Evolutionary conservation across 2,888 invertebrate species (phyloP).

Genomic region (Stramonita haemastoma): DNA sequence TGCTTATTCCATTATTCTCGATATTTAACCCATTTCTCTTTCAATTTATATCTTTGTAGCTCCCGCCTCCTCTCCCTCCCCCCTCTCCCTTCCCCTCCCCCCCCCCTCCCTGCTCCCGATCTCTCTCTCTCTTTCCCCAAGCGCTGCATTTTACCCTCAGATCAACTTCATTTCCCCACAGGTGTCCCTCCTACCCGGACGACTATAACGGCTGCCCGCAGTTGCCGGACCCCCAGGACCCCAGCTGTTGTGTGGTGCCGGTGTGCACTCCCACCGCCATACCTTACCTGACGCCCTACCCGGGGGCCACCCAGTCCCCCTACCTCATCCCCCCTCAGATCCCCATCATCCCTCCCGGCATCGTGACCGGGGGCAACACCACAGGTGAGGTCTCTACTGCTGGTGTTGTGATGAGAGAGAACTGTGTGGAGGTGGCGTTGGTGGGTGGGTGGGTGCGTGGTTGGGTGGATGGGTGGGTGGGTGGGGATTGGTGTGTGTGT

Average conservation of each 20-base stretch:
- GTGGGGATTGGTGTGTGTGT: neutral
- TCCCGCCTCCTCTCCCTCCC: too few species aligned
- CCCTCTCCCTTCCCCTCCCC: too few species aligned
- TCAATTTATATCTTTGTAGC: too few species aligned
- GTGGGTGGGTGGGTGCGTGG: neutral
- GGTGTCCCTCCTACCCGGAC: slow-evolving; percentile 55
- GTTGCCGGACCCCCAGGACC: slow-evolving; percentile 53
- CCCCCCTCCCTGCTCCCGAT: too few species aligned
- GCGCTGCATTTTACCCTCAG: too few species aligned
- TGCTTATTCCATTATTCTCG: too few species aligned
- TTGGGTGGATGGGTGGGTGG: neutral
- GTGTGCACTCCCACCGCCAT: slow-evolving; percentile 46
- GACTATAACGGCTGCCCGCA: slow-evolving; percentile 47
- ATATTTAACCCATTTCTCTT: too few species aligned
- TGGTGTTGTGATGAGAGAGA: too few species aligned
- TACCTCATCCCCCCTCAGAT: slow-evolving; percentile 43
- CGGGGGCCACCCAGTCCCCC: slow-evolving; percentile 52
- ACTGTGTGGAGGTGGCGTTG: neutral
- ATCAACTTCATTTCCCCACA: slow-evolving; percentile 23
- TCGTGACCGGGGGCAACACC: slow-evolving; percentile 31
- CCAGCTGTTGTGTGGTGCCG: slow-evolving; percentile 47
- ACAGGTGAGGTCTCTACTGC: too few species aligned
- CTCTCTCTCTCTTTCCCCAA: too few species aligned
- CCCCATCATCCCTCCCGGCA: slow-evolving; percentile 37
- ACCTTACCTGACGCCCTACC: slow-evolving; percentile 48